These are phyloP conservation scores for Carettochelys insculpta DNA, from an alignment of 2,113 vertebrate genomes.

Conservation along the genomic window DNA sequence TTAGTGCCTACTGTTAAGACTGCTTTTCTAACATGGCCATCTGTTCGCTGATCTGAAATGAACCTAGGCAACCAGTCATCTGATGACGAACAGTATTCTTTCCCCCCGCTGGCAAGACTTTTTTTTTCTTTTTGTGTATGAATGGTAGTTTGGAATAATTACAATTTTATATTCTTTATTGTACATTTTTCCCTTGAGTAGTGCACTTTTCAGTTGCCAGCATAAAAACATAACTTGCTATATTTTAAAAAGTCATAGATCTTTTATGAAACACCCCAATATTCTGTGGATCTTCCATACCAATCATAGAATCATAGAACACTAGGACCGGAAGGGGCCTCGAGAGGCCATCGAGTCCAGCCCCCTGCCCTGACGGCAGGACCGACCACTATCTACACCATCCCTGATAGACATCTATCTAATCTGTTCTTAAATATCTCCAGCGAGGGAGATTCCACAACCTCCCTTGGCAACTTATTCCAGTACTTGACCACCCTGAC, in stretches of 20 bases:
- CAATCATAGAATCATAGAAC: no score
- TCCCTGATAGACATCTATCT: no score
- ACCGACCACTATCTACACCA: no score
- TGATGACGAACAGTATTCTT: background rate
- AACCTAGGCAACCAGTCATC: background rate
- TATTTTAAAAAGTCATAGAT: background rate
- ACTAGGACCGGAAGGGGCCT: no score
- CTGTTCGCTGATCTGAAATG: background rate
- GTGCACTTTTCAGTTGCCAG: conserved; percentile 7
- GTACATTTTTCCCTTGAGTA: conserved; percentile 12
- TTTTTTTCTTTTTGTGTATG: background rate
- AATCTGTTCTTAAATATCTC: no score
- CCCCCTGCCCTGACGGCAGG: no score
- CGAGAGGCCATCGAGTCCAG: no score
- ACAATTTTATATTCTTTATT: background rate
- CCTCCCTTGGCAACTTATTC: no score
- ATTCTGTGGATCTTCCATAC: background rate
- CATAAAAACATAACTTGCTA: background rate
- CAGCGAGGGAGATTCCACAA: no score
- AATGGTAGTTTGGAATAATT: conserved; percentile 15
- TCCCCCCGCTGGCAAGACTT: background rate
- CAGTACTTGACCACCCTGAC: no score
- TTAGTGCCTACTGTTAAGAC: background rate
- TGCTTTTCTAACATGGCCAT: background rate
- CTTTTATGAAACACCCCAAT: background rate